Evolutionary conservation across 2,113 vertebrate genomes (phyloP), one percentile per base, ranked within the genome.

Genomic region (Artemisiospiza belli): DNA sequence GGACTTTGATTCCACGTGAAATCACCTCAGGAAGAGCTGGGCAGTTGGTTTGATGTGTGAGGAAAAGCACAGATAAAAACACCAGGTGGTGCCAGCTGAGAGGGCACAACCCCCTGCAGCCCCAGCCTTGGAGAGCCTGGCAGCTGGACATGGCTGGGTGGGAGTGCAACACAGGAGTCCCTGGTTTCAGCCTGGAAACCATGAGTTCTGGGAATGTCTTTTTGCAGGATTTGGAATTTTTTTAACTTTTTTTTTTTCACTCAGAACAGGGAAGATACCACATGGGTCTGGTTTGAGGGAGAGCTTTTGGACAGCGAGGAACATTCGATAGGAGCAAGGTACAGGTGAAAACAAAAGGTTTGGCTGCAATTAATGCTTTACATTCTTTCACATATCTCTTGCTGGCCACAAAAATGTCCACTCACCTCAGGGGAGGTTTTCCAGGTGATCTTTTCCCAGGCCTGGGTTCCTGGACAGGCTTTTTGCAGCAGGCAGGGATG

Each of bases 101-200:
- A 51, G 64, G 27, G 27, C 12, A 28, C 30, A 2, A 7, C 28
- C 8, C 8, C 31, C 51, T 58, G 31, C 0, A 1, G 15, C 0
- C 35, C 4, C 37, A 37, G 58, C n/a, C 20, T 4, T 28, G 43
- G 52, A 30, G 84, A 57, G 14, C 0, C 1, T 30, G 52, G 80
- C 16, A 87, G 15, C 10, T 55, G 52, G 37, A 20, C 11, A 41
- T 15, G 55, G 21, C 21, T 52, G 59, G 27, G 12, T 35, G 51
- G 66, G 74, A 86, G 27, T 3, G 4, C 22, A 31, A 17, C 46
- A 46, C 37, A 33, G 20, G 5, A 33, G 11, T 37, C 35, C 20
- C 52, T 2, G 14, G 4, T 72, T 72, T 39, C 44, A n/a, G 37
- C 46, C 75, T 79, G 24, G 18, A 68, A 92, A n/a, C 31, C 16